A percentile compares a stretch with the other conserved stretches of the same genome.
Evolutionary conservation across 2,113 vertebrate species (phyloP).

Genomic region (Hypomesus transpacificus): DNA sequence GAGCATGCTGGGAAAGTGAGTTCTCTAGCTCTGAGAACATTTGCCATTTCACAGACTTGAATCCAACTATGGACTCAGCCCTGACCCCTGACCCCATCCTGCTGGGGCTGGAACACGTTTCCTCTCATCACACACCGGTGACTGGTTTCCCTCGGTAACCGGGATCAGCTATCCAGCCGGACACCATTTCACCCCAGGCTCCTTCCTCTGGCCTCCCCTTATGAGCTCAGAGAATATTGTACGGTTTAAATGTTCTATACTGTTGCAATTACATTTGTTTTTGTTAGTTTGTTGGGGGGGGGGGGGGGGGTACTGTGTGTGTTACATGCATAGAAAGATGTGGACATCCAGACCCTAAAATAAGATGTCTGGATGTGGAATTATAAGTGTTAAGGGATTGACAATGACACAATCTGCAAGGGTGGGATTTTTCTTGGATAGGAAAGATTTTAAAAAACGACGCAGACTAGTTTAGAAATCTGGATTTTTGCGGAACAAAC

Average conservation of each 20-base stretch:
- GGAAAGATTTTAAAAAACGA: background rate
- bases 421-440: background rate
- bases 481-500: background rate
- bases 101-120: constrained; percentile 7
- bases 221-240: constrained; percentile 57
- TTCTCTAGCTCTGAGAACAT: constrained; percentile 21
- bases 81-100: background rate
- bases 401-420: constrained; percentile 35
- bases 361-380: constrained; percentile 5
- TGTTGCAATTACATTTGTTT: constrained; percentile 25
- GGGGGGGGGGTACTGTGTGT: constrained; percentile 29
- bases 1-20: constrained; percentile 35
- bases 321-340: constrained; percentile 15
- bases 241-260: constrained; percentile 34
- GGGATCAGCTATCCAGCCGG: constrained; percentile 24
- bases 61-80: constrained; percentile 32
- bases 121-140: constrained; percentile 19
- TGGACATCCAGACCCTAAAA: background rate
- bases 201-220: constrained; percentile 23
- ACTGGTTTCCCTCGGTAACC: constrained; percentile 11
- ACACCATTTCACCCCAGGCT: constrained; percentile 61
- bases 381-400: constrained; percentile 43
- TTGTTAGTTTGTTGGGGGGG: constrained; percentile 28
- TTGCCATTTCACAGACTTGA: constrained; percentile 19
- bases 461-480: background rate